Conservation (phyloP, 2,113 vertebrate species). For the Etia nguti region DNA sequence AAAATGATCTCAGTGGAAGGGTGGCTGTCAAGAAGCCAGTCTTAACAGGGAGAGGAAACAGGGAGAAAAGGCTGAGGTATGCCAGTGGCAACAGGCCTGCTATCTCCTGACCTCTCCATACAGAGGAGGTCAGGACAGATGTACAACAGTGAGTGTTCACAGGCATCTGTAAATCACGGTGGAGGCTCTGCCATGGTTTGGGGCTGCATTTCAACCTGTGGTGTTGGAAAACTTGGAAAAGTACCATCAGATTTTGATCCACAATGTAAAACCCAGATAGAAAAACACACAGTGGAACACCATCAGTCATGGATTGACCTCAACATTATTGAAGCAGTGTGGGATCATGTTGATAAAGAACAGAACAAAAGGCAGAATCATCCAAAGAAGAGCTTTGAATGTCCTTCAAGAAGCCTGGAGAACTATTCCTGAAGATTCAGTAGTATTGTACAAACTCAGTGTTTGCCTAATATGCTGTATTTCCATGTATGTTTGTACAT, state of each 20-base stretch:
- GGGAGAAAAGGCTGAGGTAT: not conserved
- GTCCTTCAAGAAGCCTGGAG: not conserved
- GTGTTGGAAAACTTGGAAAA: not conserved
- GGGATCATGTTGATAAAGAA: not conserved
- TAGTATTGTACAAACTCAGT: not conserved
- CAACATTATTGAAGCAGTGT: not conserved
- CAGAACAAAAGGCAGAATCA: not conserved
- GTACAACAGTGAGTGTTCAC: not conserved
- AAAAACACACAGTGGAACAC: not conserved
- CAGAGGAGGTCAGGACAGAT: not conserved
- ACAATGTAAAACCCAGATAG: not conserved
- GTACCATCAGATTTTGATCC: not conserved
- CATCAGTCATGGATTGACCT: not conserved
- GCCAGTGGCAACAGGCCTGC: not conserved
- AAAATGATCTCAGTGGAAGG: not conserved
- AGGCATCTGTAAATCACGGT: not conserved
- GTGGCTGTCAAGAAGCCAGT: not conserved
- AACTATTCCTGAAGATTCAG: not conserved
- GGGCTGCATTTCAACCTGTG: not conserved
- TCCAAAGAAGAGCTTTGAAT: not conserved
- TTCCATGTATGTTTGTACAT: not conserved
- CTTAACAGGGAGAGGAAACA: not conserved
- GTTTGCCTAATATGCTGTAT: not conserved
- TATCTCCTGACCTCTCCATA: not conserved
- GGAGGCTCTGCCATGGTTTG: not conserved